Conservation (phyloP, 2,888 invertebrate genomes). For the Chaitophorus viminalis region DNA sequence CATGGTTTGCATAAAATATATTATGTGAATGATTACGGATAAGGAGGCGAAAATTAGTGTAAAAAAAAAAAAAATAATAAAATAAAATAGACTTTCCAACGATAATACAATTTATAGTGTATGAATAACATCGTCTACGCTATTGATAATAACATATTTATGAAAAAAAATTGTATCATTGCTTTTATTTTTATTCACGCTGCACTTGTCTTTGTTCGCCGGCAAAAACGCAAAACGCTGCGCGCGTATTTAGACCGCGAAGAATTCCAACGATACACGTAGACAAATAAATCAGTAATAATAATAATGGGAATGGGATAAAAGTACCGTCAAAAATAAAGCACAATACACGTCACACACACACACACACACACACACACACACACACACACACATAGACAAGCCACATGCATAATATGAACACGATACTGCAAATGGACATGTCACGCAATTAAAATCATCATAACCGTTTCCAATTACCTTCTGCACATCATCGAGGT, state of each 20-base stretch:
- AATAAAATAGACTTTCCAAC: too few relatives aligned
- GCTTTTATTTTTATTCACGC: too few relatives aligned
- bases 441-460: conserved; percentile 23
- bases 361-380: not conserved
- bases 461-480: conserved; percentile 44
- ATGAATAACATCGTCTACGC: too few relatives aligned
- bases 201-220: too few relatives aligned
- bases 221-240: not conserved
- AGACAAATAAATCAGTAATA: not conserved
- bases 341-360: not conserved
- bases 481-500: not conserved
- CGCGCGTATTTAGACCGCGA: not conserved
- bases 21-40: too few relatives aligned
- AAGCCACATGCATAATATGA: not conserved
- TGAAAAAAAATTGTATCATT: too few relatives aligned
- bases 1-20: too few relatives aligned
- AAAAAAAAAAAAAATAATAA: too few relatives aligned
- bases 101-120: too few relatives aligned
- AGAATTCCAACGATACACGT: not conserved
- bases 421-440: not conserved
- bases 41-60: too few relatives aligned
- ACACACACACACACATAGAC: not conserved
- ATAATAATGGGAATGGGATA: not conserved
- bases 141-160: too few relatives aligned
- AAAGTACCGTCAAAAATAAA: not conserved